Conservation (phyloP, 2,113 vertebrate species). For the human region GRCh38 chr6:70144501-70145000, state of each 20-base stretch:
- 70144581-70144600: neutral
- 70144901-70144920: constrained; percentile 85
- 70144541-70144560: neutral
- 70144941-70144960: constrained; percentile 90
- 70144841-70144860: neutral
- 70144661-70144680: neutral
- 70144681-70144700: neutral
- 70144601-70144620: neutral
- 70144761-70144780: neutral
- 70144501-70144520: neutral
- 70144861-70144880: neutral
- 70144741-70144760: neutral
- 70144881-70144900: neutral
- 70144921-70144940: constrained; percentile 89
- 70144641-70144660: neutral
- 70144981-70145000: constrained; percentile 86
- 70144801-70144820: neutral
- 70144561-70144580: neutral
- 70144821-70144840: neutral
- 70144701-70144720: neutral
- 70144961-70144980: constrained; percentile 94
- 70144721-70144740: neutral
- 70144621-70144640: neutral
- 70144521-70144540: neutral
- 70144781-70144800: neutral